Conservation (phyloP, 2,113 vertebrate species). For the Plestiodon gilberti region DNA sequence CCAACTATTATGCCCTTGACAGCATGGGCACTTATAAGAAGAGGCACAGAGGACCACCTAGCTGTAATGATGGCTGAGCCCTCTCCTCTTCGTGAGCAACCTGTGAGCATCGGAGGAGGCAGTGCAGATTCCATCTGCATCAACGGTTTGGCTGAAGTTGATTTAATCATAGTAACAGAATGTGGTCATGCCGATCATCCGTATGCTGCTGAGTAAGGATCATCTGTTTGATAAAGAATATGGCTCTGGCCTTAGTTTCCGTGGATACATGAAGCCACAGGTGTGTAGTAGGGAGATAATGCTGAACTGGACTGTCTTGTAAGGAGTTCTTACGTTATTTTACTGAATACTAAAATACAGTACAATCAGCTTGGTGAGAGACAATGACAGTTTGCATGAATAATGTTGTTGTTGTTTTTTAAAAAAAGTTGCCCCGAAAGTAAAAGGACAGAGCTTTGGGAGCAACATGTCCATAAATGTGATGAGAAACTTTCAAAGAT, state of each 20-base stretch:
- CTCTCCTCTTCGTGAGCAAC: not conserved
- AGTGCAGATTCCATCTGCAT: not conserved
- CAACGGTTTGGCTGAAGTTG: not conserved
- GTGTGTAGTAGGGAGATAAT: not conserved
- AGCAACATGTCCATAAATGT: not conserved
- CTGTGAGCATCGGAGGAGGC: not conserved
- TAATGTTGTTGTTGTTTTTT: not conserved
- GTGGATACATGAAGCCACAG: not conserved
- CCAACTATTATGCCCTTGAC: not conserved
- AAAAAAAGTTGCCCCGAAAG: not conserved
- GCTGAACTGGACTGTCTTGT: not conserved
- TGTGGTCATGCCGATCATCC: not conserved
- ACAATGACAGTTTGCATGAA: not conserved
- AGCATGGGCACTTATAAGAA: not conserved
- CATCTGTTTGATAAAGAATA: not conserved
- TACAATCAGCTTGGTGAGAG: not conserved
- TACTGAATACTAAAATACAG: not conserved
- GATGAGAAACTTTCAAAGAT: not conserved
- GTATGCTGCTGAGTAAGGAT: not conserved
- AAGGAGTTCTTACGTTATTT: not conserved
- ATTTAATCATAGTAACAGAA: conserved; percentile 18
- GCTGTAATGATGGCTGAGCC: not conserved
- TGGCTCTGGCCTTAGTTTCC: not conserved
- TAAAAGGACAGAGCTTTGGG: not conserved
- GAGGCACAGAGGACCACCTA: not conserved